Percentiles rank a stretch among this genome's conserved stretches.
These are phyloP conservation scores for Sarcophaga bullata DNA, from an alignment of 1,140 invertebrate species.

Conservation along the genomic window DNA sequence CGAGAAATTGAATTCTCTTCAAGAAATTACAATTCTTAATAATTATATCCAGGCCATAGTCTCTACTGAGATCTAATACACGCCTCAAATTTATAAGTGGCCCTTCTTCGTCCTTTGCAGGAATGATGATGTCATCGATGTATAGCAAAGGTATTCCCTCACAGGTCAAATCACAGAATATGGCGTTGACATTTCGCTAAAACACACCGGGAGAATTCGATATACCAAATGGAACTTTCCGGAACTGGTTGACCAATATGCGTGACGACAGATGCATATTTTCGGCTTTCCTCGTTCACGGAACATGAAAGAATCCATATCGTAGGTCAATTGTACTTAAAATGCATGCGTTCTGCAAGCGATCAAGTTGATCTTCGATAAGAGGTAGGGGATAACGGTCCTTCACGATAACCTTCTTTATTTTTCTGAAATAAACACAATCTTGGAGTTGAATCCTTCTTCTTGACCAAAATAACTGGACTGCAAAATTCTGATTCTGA, in stretches of 20 bases:
- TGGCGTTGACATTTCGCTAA: too few species aligned
- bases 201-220: slow-evolving; percentile 55
- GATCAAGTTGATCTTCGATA: slow-evolving; percentile 42
- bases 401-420: slow-evolving; percentile 44
- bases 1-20: slow-evolving; percentile 59
- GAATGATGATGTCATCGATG: too few species aligned
- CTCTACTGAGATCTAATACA: too few species aligned
- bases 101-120: too few species aligned
- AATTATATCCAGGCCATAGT: slow-evolving; percentile 61
- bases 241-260: slow-evolving; percentile 64
- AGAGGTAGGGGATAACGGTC: slow-evolving; percentile 38
- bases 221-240: slow-evolving; percentile 66
- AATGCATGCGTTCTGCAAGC: too few species aligned
- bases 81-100: too few species aligned
- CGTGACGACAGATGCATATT: slow-evolving; percentile 63
- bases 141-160: slow-evolving; percentile 47
- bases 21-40: slow-evolving; percentile 62
- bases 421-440: slow-evolving; percentile 48
- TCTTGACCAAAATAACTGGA: slow-evolving; percentile 49
- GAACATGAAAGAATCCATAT: slow-evolving; percentile 60
- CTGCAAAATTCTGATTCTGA: slow-evolving; percentile 49
- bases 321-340: slow-evolving; percentile 57
- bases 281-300: slow-evolving; percentile 49
- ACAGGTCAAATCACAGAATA: slow-evolving; percentile 51
- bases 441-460: slow-evolving; percentile 45